Base-by-base conservation (phyloP, 2,888 invertebrate genomes). In the Dexiosoma caninum region DNA sequence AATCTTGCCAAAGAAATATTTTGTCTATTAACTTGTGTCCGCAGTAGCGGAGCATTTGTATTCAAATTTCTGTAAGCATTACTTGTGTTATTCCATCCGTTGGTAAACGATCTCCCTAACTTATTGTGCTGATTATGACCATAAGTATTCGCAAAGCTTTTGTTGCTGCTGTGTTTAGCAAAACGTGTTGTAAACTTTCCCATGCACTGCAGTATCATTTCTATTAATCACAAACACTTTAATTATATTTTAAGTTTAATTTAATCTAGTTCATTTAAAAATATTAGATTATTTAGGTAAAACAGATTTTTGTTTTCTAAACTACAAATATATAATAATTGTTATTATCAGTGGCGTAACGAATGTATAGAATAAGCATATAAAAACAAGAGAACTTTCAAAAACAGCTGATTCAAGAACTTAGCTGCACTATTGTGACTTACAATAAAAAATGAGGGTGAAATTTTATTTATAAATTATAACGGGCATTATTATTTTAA, bases 191-290 rank as follows among this genome's bases (percentile, higher is more conserved):
- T 6, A 40, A 75, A 70, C 32, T 64, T 82, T 49, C 53, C 62
- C 16, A 81, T 44, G 53, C 71, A 67, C 49, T 79, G 82, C 10
- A 77, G 32, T 2, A 82, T 21, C 83, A 82, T 83, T 27, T 10
- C 55, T 3, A n/a, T 12, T 8, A n/a, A n/a, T n/a, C n/a, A n/a
- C n/a, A n/a, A n/a, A n/a, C n/a, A n/a, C n/a, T n/a, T n/a, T n/a
- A n/a, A n/a, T n/a, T n/a, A n/a, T n/a, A n/a, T n/a, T n/a, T 14
- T 42, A n/a, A 27, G 51, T n/a, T 53, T 10, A 27, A 10, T 49
- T 49, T 66, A n/a, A 37, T n/a, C 16, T 21, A 30, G 2, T 62
- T 76, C 40, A 80, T 76, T 80, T 30, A 80, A 64, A 23, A 40
- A 1, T 71, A n/a, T 40, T 27, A 9, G 1, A 0, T 44, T n/a